These are phyloP conservation scores for Scrobipalpa atriplicella DNA, from an alignment of 2,888 invertebrate species.

Conservation along the genomic window DNA sequence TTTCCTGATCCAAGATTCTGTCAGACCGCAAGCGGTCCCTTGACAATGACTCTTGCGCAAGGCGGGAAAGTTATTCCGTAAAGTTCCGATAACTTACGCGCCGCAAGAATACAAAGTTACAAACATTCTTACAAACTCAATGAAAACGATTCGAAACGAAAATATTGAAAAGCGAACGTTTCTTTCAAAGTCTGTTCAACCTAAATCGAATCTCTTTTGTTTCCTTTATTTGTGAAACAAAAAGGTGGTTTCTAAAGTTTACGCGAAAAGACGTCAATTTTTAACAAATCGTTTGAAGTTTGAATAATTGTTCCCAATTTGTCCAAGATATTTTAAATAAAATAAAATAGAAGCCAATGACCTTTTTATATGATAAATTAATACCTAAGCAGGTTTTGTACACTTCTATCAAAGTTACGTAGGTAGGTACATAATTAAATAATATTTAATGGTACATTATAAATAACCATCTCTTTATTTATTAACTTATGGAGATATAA, in stretches of 20 bases:
- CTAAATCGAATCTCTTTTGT: neutral
- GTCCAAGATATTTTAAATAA: neutral
- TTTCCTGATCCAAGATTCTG: neutral
- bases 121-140: no score
- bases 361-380: neutral
- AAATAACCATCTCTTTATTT: no score
- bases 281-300: neutral
- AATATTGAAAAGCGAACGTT: no score
- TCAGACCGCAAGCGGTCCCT: constrained; percentile 5
- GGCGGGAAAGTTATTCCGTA: constrained; percentile 24
- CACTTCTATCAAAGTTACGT: no score
- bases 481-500: no score
- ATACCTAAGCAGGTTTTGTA: no score
- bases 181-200: neutral
- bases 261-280: neutral
- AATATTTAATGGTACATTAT: no score
- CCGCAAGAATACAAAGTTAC: neutral
- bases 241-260: neutral
- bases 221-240: neutral
- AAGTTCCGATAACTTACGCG: constrained; percentile 4
- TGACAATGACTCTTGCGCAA: constrained; percentile 24
- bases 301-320: neutral
- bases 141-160: no score
- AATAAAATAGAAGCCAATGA: neutral
- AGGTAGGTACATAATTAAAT: no score